These are phyloP conservation scores for Thaumetopoea pityocampa DNA, from an alignment of 1,140 invertebrate genomes.

Conservation along the genomic window DNA sequence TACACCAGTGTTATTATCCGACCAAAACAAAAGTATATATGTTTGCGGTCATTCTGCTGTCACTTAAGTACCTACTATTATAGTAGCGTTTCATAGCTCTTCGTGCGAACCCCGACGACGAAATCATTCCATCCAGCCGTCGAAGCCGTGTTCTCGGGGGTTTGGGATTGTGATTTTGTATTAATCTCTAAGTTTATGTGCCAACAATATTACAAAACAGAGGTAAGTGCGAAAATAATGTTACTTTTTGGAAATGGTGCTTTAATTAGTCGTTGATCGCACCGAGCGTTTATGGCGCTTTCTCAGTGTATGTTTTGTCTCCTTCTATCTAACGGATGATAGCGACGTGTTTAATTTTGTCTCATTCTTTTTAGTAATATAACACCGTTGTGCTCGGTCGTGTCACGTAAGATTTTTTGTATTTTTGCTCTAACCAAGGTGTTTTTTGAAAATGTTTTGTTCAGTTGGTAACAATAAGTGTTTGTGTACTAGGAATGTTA, in stretches of 20 bases:
- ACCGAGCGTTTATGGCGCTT: conserved; percentile 74
- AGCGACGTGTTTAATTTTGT: conserved; percentile 55
- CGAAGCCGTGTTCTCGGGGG: conserved; percentile 72
- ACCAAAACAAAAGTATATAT: conserved; percentile 38
- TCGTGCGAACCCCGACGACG: conserved; percentile 74
- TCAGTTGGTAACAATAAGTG: conserved; percentile 25
- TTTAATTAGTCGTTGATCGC: conserved; percentile 43
- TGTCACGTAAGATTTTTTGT: conserved; percentile 75
- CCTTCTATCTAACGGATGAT: conserved; percentile 54
- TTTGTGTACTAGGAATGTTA: conserved; percentile 29
- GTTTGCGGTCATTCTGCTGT: not conserved
- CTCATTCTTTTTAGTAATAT: conserved; percentile 72
- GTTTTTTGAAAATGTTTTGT: conserved; percentile 41
- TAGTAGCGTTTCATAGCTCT: conserved; percentile 46
- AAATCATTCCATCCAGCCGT: conserved; percentile 75
- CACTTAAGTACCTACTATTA: conserved; percentile 38
- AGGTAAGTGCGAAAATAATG: conserved; percentile 48
- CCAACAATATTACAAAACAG: conserved; percentile 67
- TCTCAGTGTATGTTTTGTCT: conserved; percentile 67
- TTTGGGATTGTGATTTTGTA: conserved; percentile 71
- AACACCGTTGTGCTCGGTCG: conserved; percentile 75
- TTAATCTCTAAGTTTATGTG: conserved; percentile 66
- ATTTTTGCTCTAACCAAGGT: conserved; percentile 59
- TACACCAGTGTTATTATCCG: conserved; percentile 62
- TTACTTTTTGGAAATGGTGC: conserved; percentile 36